These are phyloP conservation scores for Phoxinus dragarum DNA, from an alignment of 2,797 vertebrate genomes.

Conservation along the genomic window DNA sequence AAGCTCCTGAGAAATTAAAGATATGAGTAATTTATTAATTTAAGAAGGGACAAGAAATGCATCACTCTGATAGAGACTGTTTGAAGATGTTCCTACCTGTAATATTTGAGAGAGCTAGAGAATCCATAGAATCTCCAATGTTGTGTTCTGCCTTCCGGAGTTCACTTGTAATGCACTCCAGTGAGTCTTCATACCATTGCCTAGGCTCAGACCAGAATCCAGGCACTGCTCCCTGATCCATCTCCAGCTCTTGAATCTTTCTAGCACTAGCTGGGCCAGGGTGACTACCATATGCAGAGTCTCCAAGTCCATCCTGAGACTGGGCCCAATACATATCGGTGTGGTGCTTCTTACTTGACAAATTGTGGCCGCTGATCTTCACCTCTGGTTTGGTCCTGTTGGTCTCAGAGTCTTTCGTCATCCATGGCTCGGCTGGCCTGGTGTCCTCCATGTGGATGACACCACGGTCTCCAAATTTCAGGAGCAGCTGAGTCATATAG, in stretches of 20 bases:
- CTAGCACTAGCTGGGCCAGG: constrained; percentile 93
- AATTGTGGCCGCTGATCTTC: constrained; percentile 64
- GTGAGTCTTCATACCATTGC: constrained; percentile 90
- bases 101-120: constrained; percentile 94
- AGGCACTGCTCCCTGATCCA: constrained; percentile 83
- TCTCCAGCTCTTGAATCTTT: constrained; percentile 92
- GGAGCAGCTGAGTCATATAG: constrained; percentile 96
- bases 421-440: constrained; percentile 75
- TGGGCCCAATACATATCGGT: constrained; percentile 95
- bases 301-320: constrained; percentile 93
- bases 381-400: constrained; percentile 73
- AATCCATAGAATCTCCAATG: constrained; percentile 94
- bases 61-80: neutral
- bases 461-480: constrained; percentile 92
- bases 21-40: neutral
- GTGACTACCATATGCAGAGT: constrained; percentile 96
- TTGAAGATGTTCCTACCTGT: constrained; percentile 81
- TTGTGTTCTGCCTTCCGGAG: constrained; percentile 87
- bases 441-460: constrained; percentile 84
- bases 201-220: constrained; percentile 83
- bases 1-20: constrained; percentile 80
- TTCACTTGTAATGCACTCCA: constrained; percentile 90
- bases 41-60: neutral
- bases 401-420: constrained; percentile 74
- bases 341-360: constrained; percentile 91